Conservation (phyloP, 1,140 invertebrate genomes). For the Callitettix versicolor region DNA sequence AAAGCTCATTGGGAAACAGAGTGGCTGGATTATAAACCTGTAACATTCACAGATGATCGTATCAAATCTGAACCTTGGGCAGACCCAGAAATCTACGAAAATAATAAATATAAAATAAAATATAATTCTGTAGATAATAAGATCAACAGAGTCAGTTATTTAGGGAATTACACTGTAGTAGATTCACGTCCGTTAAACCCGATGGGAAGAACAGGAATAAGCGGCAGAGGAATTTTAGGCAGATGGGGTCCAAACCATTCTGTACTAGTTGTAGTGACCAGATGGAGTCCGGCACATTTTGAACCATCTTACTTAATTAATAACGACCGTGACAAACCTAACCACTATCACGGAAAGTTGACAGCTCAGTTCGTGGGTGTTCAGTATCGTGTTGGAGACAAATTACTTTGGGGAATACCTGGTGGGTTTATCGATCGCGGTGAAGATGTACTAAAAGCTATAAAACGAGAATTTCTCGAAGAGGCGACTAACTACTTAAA, state of each 20-base stretch:
- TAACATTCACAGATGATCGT: constrained; percentile 51
- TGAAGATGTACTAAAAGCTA: constrained; percentile 65
- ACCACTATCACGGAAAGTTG: too few relatives aligned
- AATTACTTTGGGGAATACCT: constrained; percentile 76
- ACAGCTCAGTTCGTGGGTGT: constrained; percentile 88
- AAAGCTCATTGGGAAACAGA: constrained; percentile 61
- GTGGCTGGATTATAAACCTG: constrained; percentile 64
- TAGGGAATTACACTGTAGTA: constrained; percentile 51
- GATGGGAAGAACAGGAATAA: constrained; percentile 73
- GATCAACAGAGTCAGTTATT: constrained; percentile 66
- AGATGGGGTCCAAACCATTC: constrained; percentile 94
- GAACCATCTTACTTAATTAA: too few relatives aligned
- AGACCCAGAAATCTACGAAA: constrained; percentile 55
- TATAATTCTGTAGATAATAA: constrained; percentile 77
- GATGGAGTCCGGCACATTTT: too few relatives aligned
- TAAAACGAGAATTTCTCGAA: constrained; percentile 86
- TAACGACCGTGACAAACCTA: too few relatives aligned
- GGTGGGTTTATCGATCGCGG: constrained; percentile 92
- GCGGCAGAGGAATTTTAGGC: constrained; percentile 68
- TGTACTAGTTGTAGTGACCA: constrained; percentile 77
- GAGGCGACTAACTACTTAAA: constrained; percentile 72
- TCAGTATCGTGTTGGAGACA: constrained; percentile 65
- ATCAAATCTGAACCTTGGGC: constrained; percentile 69
- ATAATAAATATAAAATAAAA: constrained; percentile 48
- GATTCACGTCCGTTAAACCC: constrained; percentile 64